Evolutionary conservation across 1,140 invertebrate genomes (phyloP).

Genomic region (Lepidostoma basale): DNA sequence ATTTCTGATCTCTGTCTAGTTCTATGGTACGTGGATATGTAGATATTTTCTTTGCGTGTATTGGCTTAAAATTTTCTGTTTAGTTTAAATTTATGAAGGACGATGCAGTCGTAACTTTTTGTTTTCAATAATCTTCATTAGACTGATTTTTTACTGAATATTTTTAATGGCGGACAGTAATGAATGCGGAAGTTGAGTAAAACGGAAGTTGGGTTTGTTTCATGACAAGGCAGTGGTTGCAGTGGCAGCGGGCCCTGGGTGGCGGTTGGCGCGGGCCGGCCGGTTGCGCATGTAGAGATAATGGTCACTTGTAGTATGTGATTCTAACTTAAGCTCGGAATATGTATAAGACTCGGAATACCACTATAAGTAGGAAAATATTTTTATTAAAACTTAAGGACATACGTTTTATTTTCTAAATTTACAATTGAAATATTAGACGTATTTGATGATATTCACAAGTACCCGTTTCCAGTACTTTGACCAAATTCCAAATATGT

Average conservation of each 20-base stretch:
- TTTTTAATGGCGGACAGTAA: slow-evolving; percentile 18
- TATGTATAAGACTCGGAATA: slow-evolving; percentile 18
- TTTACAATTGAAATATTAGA: slow-evolving; percentile 16
- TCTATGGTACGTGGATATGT: too few species aligned
- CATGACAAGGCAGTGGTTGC: slow-evolving; percentile 47
- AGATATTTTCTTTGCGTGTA: too few species aligned
- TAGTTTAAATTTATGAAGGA: neutral
- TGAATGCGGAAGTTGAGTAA: slow-evolving; percentile 23
- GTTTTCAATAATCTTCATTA: slow-evolving; percentile 8
- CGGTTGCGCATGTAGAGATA: slow-evolving; percentile 33
- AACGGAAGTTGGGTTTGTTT: slow-evolving; percentile 38
- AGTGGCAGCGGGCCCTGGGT: too few species aligned
- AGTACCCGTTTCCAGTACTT: neutral
- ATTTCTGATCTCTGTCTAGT: too few species aligned
- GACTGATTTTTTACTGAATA: slow-evolving; percentile 42
- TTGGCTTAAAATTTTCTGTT: neutral
- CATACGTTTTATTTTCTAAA: slow-evolving; percentile 40
- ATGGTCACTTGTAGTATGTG: slow-evolving; percentile 42
- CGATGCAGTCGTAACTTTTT: neutral
- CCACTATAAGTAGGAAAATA: slow-evolving; percentile 43
- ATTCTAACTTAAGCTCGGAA: slow-evolving; percentile 33
- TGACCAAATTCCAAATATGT: slow-evolving; percentile 27
- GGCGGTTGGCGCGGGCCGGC: too few species aligned
- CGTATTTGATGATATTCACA: neutral
- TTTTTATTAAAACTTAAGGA: slow-evolving; percentile 35